A percentile compares a stretch with the other conserved stretches of the same genome.
Evolutionary conservation across 2,113 vertebrate species (phyloP).

Genomic region (Aspiorhynchus laticeps): DNA sequence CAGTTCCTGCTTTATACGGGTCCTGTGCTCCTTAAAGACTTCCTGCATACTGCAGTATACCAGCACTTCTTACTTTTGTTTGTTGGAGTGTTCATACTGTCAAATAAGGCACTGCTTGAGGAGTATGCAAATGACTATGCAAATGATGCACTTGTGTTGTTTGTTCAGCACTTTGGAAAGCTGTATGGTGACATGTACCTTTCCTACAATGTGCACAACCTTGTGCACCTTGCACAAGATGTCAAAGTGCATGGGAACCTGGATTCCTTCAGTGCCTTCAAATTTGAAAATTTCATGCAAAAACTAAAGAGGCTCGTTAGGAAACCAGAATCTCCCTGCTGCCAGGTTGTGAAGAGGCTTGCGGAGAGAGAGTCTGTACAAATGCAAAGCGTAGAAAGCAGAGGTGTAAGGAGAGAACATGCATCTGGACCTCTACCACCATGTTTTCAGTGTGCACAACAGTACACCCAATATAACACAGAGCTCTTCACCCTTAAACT

Average conservation of each 20-base stretch:
- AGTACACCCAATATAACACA: neutral
- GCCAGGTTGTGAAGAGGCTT: constrained; percentile 38
- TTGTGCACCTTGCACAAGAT: constrained; percentile 45
- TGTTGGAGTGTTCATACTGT: neutral
- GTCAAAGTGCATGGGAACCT: constrained; percentile 40
- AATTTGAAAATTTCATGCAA: constrained; percentile 35
- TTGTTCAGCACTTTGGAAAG: constrained; percentile 36
- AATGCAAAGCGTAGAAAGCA: neutral
- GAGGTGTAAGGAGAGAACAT: neutral
- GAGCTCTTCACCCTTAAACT: neutral
- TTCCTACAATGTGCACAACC: constrained; percentile 42
- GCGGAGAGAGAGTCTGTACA: neutral
- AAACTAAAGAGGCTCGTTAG: constrained; percentile 25
- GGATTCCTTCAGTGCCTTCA: constrained; percentile 42
- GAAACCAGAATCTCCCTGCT: constrained; percentile 42
- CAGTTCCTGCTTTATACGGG: constrained; percentile 38
- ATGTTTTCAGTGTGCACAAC: neutral
- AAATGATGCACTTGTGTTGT: constrained; percentile 17
- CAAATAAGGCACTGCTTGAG: neutral
- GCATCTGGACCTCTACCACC: neutral
- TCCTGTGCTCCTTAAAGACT: constrained; percentile 25
- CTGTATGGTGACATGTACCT: constrained; percentile 40
- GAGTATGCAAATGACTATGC: neutral
- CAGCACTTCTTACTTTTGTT: constrained; percentile 17
- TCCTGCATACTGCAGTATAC: constrained; percentile 23